A percentile compares a stretch with the other conserved stretches of the same genome.
phyloP scores from a whole-genome alignment of 23 tunicate species.

The Trididemnum nubilum region DNA sequence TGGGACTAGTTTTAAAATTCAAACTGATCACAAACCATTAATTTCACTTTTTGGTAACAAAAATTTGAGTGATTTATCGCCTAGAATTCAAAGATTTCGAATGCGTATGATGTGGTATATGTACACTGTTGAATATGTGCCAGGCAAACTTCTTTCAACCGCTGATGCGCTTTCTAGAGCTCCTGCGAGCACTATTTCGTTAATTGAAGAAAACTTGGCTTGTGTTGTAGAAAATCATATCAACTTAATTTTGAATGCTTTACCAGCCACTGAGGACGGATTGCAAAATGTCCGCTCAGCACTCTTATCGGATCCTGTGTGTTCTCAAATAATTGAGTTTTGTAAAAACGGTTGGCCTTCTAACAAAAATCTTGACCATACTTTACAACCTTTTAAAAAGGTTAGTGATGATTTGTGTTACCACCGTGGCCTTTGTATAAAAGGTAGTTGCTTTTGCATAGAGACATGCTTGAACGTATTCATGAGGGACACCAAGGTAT shows the following conservation, averaged over 20 bases:
- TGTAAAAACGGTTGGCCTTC: conserved; percentile 25
- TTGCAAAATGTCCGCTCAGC: background rate
- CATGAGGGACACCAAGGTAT: conserved; percentile 43
- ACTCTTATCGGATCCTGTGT: background rate
- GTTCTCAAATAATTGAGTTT: conserved; percentile 1
- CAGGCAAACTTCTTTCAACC: conserved; percentile 26
- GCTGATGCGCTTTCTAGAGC: conserved; percentile 19
- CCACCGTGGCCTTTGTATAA: background rate
- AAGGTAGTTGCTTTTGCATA: conserved; percentile 1
- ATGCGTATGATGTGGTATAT: conserved; percentile 38
- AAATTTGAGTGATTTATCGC: conserved; percentile 15
- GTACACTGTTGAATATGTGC: conserved; percentile 25
- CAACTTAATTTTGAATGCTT: background rate
- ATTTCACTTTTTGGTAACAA: conserved; percentile 19
- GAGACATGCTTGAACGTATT: background rate
- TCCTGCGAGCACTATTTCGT: background rate
- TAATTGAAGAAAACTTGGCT: background rate
- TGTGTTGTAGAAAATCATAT: background rate
- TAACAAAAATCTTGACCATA: background rate
- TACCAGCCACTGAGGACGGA: conserved; percentile 22
- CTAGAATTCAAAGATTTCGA: conserved; percentile 36
- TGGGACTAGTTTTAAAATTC: conserved; percentile 1
- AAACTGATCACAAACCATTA: conserved; percentile 48
- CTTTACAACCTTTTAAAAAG: conserved; percentile 11
- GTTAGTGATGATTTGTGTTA: conserved; percentile 2